Evolutionary conservation across 2,113 vertebrate species (phyloP).

Genomic region (Lampris megalopsis): DNA sequence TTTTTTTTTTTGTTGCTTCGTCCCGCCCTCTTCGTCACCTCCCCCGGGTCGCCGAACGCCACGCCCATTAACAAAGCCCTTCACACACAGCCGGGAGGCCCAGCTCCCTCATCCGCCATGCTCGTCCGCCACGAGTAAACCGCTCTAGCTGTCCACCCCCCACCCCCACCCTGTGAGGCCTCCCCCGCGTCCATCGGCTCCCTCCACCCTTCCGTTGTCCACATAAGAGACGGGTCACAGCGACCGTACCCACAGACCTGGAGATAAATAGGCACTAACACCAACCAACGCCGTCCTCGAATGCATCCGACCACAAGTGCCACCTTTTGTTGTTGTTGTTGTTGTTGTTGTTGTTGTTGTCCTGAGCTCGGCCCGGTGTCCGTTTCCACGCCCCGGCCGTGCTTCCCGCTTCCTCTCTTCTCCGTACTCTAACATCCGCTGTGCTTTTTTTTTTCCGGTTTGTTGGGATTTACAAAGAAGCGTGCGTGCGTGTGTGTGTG

Average conservation of each 20-base stretch:
- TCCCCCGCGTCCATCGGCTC: too few species aligned
- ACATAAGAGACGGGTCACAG: not conserved
- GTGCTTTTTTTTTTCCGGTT: not conserved
- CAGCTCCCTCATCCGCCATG: constrained; percentile 55
- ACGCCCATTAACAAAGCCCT: constrained; percentile 33
- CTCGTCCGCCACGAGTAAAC: constrained; percentile 46
- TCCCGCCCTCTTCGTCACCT: constrained; percentile 36
- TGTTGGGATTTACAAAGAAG: constrained; percentile 27
- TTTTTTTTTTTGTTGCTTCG: not conserved
- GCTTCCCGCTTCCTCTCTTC: constrained; percentile 7
- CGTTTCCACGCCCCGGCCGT: not conserved
- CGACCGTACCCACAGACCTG: constrained; percentile 31
- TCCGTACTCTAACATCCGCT: constrained; percentile 4
- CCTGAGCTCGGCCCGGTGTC: too few species aligned
- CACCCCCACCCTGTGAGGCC: too few species aligned
- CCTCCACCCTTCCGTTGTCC: constrained; percentile 32
- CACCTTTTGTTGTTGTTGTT: not conserved
- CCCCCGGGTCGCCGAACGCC: constrained; percentile 50
- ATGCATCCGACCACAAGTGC: constrained; percentile 48
- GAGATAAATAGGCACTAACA: constrained; percentile 19
- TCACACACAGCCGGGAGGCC: constrained; percentile 40
- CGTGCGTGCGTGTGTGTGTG: not conserved
- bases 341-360: too few species aligned
- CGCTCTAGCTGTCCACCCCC: constrained; percentile 3
- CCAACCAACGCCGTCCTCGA: not conserved